These are phyloP conservation scores for Callipepla californica DNA, from an alignment of 2,113 vertebrate genomes.

Conservation along the genomic window DNA sequence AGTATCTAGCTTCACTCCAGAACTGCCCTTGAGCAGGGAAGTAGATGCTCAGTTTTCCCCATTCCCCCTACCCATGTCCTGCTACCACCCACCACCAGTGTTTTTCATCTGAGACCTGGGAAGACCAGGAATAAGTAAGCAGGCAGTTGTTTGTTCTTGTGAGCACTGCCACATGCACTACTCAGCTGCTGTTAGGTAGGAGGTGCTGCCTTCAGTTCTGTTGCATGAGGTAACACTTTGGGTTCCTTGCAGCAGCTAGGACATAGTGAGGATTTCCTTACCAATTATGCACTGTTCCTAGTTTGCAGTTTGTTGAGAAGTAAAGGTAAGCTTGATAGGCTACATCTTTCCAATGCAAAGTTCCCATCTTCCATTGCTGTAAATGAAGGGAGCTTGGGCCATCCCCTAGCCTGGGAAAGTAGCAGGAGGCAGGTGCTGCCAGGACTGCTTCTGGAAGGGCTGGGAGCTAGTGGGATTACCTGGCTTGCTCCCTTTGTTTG, in stretches of 20 bases:
- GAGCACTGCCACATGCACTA: rapidly evolving
- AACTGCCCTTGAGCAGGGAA: background rate
- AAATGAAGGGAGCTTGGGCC: background rate
- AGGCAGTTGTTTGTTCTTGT: background rate
- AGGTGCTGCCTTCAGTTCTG: background rate
- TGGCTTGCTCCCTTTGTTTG: background rate
- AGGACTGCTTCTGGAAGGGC: background rate
- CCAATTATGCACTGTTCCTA: background rate
- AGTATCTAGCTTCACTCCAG: background rate
- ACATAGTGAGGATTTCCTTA: background rate
- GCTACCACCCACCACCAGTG: rapidly evolving
- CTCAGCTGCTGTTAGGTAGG: background rate
- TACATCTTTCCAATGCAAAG: background rate
- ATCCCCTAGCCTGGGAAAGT: background rate
- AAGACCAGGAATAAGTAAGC: background rate
- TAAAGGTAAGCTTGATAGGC: background rate
- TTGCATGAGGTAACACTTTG: background rate
- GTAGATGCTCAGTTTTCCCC: background rate
- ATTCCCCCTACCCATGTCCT: background rate
- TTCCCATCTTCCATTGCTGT: background rate
- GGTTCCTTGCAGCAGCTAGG: rapidly evolving
- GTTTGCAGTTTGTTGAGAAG: background rate
- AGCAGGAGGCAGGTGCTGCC: rapidly evolving
- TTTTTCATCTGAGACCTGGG: background rate
- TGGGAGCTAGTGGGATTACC: too few relatives aligned